Percentiles rank a stretch among this genome's conserved stretches.
Conservation (phyloP, 37 sponge, comb jelly and placozoan species). For the Ianthella basta region DNA sequence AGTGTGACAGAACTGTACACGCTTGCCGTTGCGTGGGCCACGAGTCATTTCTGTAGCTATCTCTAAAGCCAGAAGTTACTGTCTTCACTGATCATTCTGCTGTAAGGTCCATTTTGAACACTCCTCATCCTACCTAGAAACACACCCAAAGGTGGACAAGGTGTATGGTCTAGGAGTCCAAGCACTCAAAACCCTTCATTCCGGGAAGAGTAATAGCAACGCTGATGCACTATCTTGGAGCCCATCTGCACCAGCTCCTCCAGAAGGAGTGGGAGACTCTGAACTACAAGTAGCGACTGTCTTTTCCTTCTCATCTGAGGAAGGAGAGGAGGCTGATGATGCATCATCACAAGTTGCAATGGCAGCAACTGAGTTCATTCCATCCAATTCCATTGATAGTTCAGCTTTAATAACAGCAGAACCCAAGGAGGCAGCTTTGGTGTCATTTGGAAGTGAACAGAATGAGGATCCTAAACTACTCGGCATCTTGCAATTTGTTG, state of each 20-base stretch:
- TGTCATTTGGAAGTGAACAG: conserved; percentile 38
- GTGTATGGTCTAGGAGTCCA: no score
- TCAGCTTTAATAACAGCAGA: neutral
- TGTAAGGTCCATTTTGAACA: no score
- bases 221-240: conserved; percentile 56
- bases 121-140: no score
- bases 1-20: no score
- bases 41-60: no score
- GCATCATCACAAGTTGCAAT: no score
- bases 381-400: no score
- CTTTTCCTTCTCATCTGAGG: neutral
- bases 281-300: neutral
- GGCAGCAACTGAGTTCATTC: no score
- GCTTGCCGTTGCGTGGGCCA: no score
- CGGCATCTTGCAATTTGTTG: conserved; percentile 17
- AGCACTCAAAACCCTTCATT: neutral
- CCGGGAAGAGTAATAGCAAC: conserved; percentile 37
- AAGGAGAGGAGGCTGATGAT: neutral
- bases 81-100: no score
- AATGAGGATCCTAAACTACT: conserved; percentile 35
- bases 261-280: neutral
- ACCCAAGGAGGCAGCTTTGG: neutral
- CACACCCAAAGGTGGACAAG: no score
- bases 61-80: no score
- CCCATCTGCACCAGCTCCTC: conserved; percentile 1